These are phyloP conservation scores for Monopis laevigella DNA, from an alignment of 2,888 invertebrate species.

Conservation along the genomic window DNA sequence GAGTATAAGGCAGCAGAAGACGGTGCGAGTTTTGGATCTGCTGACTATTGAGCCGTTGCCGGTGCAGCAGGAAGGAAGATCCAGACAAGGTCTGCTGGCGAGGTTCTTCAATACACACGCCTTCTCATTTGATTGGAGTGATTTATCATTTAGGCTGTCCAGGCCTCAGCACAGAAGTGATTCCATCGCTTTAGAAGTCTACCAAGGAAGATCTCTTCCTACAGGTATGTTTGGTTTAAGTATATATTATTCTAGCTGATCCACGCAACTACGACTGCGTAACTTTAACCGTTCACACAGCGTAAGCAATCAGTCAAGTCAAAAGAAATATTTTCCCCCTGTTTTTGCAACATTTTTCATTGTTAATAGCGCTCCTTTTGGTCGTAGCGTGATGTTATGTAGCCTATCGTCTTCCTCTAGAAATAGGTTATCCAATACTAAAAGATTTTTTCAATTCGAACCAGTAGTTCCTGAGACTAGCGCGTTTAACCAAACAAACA, in stretches of 20 bases:
- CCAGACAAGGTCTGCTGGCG: constrained; percentile 40
- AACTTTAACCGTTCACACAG: no score
- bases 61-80: constrained; percentile 36
- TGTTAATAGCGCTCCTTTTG: no score
- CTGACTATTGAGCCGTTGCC: constrained; percentile 64
- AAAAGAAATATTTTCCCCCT: no score
- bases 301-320: no score
- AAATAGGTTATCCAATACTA: no score
- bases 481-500: no score
- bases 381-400: no score
- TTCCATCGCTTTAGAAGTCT: constrained; percentile 55
- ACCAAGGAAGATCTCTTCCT: constrained; percentile 45
- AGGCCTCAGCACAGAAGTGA: constrained; percentile 54
- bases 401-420: not conserved
- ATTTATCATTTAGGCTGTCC: constrained; percentile 58
- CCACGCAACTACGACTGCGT: no score
- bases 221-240: constrained; percentile 36
- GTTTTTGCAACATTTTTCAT: no score
- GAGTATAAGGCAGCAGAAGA: constrained; percentile 59
- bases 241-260: no score
- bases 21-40: constrained; percentile 61
- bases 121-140: constrained; percentile 62
- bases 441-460: no score
- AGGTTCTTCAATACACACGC: constrained; percentile 60
- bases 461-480: no score